Evolutionary conservation across 64 coral and sea anemone genomes (phyloP), one percentile per base, ranked within the genome.

Genomic region (Actinia equina): DNA sequence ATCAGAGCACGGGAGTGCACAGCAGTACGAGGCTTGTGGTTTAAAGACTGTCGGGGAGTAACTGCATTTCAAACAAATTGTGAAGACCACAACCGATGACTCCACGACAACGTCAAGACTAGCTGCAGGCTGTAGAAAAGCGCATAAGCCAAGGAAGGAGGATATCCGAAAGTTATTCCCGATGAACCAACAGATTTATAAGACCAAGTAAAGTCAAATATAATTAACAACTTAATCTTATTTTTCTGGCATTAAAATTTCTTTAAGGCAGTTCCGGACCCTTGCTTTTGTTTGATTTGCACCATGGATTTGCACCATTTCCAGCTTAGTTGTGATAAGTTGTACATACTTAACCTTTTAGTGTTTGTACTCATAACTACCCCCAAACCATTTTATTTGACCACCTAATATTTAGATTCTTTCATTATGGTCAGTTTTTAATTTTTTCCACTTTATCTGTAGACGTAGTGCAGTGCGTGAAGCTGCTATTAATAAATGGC

Each of bases 401-500:
- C 52, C 5, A 53, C 52, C 52, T 53, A 53, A 53, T 53, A 53
- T 53, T 53, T 53, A 4, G 52, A 53, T 53, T 53, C 52, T 53
- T 53, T 11, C 52, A 53, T n/a, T 53, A 53, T 53, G 52, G n/a
- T n/a, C n/a, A n/a, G 52, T 53, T 53, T 53, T 53, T 53, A 53
- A 53, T 79, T 25, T 37, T 79, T 3, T 62, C 26, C 13, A 44
- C 23, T 86, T 86, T 51, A 65, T 86, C 76, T 43, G 53, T 41
- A 85, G 89, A 83, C 59, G 19, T 4, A 57, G 54, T 85, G 65
- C 89, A 25, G 44, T 84, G 41, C 83, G 70, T 51, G 9, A 41
- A 69, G 79, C 60, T 43, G 54, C 65, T 3, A 70, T 86, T 63
- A 86, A 82, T 7, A 49, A 18, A 70, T 91, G 89, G 89, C 89